These are phyloP conservation scores for Lateolabrax maculatus DNA, from an alignment of 2,797 vertebrate species.

Conservation along the genomic window DNA sequence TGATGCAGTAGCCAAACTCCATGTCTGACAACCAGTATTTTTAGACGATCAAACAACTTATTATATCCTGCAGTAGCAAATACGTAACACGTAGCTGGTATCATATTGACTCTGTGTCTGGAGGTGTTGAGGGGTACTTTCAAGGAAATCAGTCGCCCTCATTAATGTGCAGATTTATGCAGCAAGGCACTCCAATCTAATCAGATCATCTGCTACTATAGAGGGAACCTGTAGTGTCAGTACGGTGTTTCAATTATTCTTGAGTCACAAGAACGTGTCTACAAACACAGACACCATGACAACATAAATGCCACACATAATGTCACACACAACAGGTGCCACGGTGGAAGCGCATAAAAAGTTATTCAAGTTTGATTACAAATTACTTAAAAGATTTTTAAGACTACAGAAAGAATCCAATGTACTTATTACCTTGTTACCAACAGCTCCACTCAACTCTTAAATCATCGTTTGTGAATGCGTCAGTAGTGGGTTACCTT, in stretches of 20 bases:
- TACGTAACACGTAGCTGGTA: not conserved
- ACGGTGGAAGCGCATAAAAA: not conserved
- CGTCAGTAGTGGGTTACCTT: constrained; percentile 85
- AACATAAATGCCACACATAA: constrained; percentile 10
- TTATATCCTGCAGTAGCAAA: not conserved
- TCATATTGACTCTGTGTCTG: constrained; percentile 4
- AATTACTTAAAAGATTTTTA: not conserved
- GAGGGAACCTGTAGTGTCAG: constrained; percentile 33
- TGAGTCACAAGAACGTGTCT: constrained; percentile 28
- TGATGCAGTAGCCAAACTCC: not conserved
- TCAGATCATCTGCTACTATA: constrained; percentile 56
- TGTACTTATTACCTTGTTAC: not conserved
- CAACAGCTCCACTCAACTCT: not conserved
- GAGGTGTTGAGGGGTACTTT: constrained; percentile 26
- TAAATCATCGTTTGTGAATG: not conserved
- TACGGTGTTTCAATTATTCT: constrained; percentile 40
- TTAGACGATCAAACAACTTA: not conserved
- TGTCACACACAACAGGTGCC: constrained; percentile 31
- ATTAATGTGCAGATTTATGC: constrained; percentile 71
- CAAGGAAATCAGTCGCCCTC: constrained; percentile 41
- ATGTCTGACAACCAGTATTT: constrained; percentile 3
- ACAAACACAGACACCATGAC: constrained; percentile 45
- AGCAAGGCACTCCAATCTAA: constrained; percentile 52
- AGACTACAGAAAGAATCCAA: not conserved
- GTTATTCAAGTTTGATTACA: not conserved